Evolutionary conservation across 2,797 vertebrate genomes (phyloP).

Genomic region (Neosilurus hyrtlii): DNA sequence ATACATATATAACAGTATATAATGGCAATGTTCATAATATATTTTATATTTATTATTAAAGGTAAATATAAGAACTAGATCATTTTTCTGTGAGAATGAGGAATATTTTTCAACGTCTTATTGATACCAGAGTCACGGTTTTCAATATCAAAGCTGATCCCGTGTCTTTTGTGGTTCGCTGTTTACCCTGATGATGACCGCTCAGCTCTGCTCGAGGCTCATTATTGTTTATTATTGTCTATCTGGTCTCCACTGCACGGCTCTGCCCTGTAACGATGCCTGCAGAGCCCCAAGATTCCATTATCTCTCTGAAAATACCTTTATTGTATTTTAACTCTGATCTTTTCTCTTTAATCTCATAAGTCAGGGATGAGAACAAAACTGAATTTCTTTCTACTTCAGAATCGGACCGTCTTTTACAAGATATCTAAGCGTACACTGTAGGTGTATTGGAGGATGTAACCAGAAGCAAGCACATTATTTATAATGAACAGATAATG

Average conservation of each 20-base stretch:
- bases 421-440: background rate
- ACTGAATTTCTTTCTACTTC: background rate
- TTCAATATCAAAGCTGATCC: background rate
- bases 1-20: too few species aligned
- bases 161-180: background rate
- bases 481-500: background rate
- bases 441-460: background rate
- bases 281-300: slow-evolving; percentile 1
- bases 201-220: slow-evolving; percentile 15
- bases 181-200: slow-evolving; percentile 25
- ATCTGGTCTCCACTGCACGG: background rate
- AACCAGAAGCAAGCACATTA: background rate
- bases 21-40: too few species aligned
- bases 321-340: background rate
- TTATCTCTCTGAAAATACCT: slow-evolving; percentile 2
- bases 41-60: too few species aligned
- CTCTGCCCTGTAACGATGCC: background rate
- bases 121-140: background rate
- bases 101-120: background rate
- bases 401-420: background rate
- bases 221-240: slow-evolving; percentile 19
- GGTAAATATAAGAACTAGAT: too few species aligned
- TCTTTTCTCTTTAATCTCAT: slow-evolving; percentile 7
- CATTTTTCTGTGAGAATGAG: background rate
- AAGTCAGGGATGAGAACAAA: background rate